Evolutionary conservation across 92 coral and sea anemone genomes (phyloP).

Genomic region (Pocillopora meandrina): DNA sequence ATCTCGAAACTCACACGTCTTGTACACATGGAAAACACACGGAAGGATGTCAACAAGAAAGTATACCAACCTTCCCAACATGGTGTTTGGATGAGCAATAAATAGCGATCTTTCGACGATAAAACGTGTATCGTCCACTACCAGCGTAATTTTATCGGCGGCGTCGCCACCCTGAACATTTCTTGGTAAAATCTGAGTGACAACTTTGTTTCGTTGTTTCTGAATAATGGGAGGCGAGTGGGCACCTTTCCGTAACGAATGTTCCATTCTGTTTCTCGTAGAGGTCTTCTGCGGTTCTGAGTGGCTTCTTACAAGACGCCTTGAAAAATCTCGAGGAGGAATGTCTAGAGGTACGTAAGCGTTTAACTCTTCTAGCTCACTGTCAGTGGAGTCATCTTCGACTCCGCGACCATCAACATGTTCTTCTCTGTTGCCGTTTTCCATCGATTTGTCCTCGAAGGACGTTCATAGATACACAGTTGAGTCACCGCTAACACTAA

Average conservation of each 20-base stretch:
- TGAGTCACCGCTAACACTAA: background rate
- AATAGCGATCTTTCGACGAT: slow-evolving; percentile 93
- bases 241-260: slow-evolving; percentile 43
- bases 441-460: slow-evolving; percentile 38
- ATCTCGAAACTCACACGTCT: background rate
- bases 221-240: slow-evolving; percentile 52
- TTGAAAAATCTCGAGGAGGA: slow-evolving; percentile 85
- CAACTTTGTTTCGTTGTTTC: slow-evolving; percentile 59
- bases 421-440: slow-evolving; percentile 41
- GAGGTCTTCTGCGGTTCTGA: slow-evolving; percentile 70
- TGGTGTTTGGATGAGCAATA: slow-evolving; percentile 91
- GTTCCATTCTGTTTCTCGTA: slow-evolving; percentile 59
- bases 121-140: slow-evolving; percentile 94
- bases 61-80: slow-evolving; percentile 86
- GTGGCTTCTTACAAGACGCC: slow-evolving; percentile 59
- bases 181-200: slow-evolving; percentile 59
- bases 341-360: slow-evolving; percentile 81
- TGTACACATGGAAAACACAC: background rate
- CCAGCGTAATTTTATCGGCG: slow-evolving; percentile 85
- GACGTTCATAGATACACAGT: slow-evolving; percentile 37
- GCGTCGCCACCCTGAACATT: slow-evolving; percentile 36
- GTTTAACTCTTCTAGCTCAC: slow-evolving; percentile 79
- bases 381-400: slow-evolving; percentile 83
- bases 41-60: background rate
- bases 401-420: slow-evolving; percentile 34